These are phyloP conservation scores for Axea sp. DNA, from an alignment of 2,888 invertebrate species.

Conservation along the genomic window DNA sequence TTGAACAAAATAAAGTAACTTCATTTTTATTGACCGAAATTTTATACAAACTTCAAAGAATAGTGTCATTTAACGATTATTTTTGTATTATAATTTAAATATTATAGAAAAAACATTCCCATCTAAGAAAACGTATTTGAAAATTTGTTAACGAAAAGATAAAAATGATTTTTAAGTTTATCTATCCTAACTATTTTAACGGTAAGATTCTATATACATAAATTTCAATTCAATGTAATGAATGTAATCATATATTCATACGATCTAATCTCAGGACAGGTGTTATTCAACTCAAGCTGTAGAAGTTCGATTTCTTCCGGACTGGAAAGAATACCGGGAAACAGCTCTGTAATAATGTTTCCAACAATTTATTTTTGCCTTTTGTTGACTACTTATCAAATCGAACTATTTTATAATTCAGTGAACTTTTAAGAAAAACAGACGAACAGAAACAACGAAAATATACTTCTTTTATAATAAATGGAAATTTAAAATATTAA, in stretches of 20 bases:
- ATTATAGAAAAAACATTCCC: too few relatives aligned
- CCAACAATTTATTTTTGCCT: constrained; percentile 33
- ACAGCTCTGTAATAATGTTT: constrained; percentile 44
- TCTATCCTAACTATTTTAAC: neutral
- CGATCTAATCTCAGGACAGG: constrained; percentile 64
- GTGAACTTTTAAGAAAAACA: neutral
- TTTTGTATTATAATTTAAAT: too few relatives aligned
- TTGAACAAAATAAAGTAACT: too few relatives aligned
- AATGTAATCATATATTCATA: constrained; percentile 20
- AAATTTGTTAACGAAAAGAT: neutral
- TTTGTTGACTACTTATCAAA: constrained; percentile 25
- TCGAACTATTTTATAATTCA: constrained; percentile 14
- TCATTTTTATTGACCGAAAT: too few relatives aligned
- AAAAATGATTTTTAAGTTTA: neutral
- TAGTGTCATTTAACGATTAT: too few relatives aligned
- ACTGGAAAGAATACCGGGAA: constrained; percentile 56
- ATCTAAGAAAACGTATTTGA: too few relatives aligned
- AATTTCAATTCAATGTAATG: constrained; percentile 2
- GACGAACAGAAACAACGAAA: too few relatives aligned
- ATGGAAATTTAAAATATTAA: too few relatives aligned
- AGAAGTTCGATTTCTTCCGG: constrained; percentile 69
- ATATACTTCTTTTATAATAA: too few relatives aligned
- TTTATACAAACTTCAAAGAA: too few relatives aligned
- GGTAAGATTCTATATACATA: neutral
- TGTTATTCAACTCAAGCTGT: constrained; percentile 67